Percentiles rank a stretch among this genome's conserved stretches.
Evolutionary conservation across 2,797 vertebrate genomes (phyloP).

Genomic region (Schizopygopsis malacanthus): DNA sequence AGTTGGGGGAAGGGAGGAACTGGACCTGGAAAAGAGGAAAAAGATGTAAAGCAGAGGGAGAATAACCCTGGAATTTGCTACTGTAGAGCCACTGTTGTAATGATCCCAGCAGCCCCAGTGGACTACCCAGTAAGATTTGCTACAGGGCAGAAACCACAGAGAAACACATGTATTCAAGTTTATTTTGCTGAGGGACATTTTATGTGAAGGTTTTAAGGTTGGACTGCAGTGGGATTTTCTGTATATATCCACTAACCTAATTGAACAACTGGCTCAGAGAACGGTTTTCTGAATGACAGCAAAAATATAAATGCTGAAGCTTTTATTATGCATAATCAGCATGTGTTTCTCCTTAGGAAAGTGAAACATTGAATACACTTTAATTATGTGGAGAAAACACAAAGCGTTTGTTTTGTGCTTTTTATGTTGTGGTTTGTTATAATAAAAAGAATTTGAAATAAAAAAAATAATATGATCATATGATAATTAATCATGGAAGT

Average conservation of each 20-base stretch:
- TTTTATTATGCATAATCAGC: not conserved
- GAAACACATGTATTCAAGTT: not conserved
- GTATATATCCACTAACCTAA: not conserved
- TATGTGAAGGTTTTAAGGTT: constrained; percentile 9
- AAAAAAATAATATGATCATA: not conserved
- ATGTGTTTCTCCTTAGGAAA: constrained; percentile 26
- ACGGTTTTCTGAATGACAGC: not conserved
- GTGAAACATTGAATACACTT: not conserved
- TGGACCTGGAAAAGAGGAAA: constrained; percentile 31
- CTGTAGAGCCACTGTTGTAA: constrained; percentile 38
- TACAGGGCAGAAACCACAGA: constrained; percentile 26
- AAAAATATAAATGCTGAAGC: not conserved
- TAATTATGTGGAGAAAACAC: not conserved
- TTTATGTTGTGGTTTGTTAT: not conserved
- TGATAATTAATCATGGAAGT: not conserved
- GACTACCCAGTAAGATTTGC: constrained; percentile 13
- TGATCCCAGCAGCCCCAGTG: constrained; percentile 27
- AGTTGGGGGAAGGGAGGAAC: constrained; percentile 35
- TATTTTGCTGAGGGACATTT: not conserved
- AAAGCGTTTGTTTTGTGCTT: not conserved
- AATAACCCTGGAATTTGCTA: constrained; percentile 41
- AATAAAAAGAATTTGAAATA: not conserved
- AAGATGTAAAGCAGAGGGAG: constrained; percentile 19
- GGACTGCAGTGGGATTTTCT: constrained; percentile 2
- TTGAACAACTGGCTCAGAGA: constrained; percentile 5